Conservation (phyloP, 2,113 vertebrate species). For the Apodemus speciosus region DNA sequence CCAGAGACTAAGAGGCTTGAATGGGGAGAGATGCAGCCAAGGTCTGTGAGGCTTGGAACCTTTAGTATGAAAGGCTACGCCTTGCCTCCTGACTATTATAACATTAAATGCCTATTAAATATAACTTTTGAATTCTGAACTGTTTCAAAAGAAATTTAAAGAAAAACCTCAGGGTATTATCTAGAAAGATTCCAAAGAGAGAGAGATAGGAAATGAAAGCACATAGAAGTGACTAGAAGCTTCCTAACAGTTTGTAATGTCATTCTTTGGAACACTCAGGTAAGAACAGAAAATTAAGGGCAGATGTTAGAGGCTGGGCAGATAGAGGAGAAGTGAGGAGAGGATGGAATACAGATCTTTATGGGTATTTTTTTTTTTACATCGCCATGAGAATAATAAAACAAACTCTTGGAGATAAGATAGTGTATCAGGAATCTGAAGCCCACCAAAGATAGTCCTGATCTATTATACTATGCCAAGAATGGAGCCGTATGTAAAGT, state of each 20-base stretch:
- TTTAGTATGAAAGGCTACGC: neutral
- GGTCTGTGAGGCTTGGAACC: no score
- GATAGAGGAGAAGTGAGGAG: neutral
- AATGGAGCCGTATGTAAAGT: constrained; percentile 35
- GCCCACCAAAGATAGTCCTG: accelerated
- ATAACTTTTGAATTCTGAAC: neutral
- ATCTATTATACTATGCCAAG: neutral
- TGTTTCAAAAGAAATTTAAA: neutral
- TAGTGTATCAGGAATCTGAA: constrained; percentile 52
- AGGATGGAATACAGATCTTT: neutral
- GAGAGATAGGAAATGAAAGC: constrained; percentile 59
- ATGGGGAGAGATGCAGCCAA: neutral
- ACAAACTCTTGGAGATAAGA: constrained; percentile 16
- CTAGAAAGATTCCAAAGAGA: neutral
- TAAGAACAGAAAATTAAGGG: constrained; percentile 1
- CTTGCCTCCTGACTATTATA: neutral
- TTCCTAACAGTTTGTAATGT: neutral
- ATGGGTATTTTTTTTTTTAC: neutral
- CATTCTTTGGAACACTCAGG: neutral
- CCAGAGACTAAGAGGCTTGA: neutral
- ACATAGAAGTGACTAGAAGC: neutral
- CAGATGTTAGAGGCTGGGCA: neutral
- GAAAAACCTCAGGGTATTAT: neutral
- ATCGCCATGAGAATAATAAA: constrained; percentile 2
- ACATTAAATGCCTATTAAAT: no score